phyloP scores from a whole-genome alignment of 2,888 invertebrate genomes.

The Megamerina dolium region DNA sequence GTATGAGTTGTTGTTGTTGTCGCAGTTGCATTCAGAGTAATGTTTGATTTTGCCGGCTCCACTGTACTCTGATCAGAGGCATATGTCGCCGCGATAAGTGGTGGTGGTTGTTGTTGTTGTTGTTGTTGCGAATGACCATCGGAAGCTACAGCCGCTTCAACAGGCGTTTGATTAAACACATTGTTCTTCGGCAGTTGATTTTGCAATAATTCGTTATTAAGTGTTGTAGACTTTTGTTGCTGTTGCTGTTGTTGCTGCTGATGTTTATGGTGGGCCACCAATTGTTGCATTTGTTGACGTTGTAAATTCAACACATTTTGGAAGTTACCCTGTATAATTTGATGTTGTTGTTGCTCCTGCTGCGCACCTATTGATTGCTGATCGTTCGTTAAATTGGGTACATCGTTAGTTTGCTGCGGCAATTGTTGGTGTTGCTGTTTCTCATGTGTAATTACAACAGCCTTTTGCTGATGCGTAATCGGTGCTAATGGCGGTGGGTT shows the following conservation, averaged over 20 bases:
- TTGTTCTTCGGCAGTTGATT: conserved; percentile 31
- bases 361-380: conserved; percentile 16
- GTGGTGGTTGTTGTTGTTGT: conserved; percentile 23
- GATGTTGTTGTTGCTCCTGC: conserved; percentile 19
- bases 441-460: conserved; percentile 3
- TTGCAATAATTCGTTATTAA: conserved; percentile 29
- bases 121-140: conserved; percentile 7
- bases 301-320: conserved; percentile 37
- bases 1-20: conserved; percentile 4
- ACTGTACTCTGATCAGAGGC: background rate
- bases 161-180: conserved; percentile 53
- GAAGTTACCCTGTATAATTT: conserved; percentile 31
- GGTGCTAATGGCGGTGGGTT: conserved; percentile 9
- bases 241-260: conserved; percentile 16
- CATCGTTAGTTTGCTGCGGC: too few relatives aligned
- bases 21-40: conserved; percentile 6
- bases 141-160: conserved; percentile 59
- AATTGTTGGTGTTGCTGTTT: conserved; percentile 26
- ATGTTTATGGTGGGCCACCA: too few relatives aligned
- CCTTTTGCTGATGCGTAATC: conserved; percentile 5
- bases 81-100: conserved; percentile 7
- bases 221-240: conserved; percentile 30
- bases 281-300: conserved; percentile 25
- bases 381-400: too few relatives aligned
- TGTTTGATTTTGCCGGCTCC: background rate